Conservation (phyloP, 2,797 vertebrate species). For the Hipposideros larvatus region DNA sequence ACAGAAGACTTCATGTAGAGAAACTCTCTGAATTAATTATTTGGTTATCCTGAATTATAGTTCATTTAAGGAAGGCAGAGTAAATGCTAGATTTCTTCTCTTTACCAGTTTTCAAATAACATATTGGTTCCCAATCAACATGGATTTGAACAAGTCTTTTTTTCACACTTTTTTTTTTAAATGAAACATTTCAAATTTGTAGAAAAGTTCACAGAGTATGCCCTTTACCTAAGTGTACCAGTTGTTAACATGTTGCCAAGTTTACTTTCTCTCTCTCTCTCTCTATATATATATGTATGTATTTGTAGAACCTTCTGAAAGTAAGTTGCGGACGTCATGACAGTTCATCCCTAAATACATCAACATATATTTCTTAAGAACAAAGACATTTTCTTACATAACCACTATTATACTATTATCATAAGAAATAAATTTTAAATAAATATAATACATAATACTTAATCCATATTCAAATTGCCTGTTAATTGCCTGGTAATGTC, state of each 20-base stretch:
- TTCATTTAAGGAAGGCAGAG: neutral
- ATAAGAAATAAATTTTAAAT: slow-evolving; percentile 9
- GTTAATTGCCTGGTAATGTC: neutral
- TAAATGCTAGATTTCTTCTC: neutral
- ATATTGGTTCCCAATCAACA: neutral
- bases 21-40: neutral
- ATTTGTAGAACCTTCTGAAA: neutral
- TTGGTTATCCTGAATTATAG: neutral
- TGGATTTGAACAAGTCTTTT: neutral
- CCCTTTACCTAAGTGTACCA: neutral
- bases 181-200: neutral
- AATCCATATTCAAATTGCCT: slow-evolving; percentile 12
- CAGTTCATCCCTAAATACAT: neutral
- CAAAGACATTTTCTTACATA: neutral
- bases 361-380: neutral
- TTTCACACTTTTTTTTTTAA: neutral
- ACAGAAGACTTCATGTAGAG: neutral
- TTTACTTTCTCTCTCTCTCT: neutral
- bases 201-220: neutral
- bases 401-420: neutral
- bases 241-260: neutral
- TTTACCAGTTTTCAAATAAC: neutral
- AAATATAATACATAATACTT: slow-evolving; percentile 30
- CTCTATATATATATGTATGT: neutral
- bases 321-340: neutral